Percentiles rank a stretch among this genome's conserved stretches.
Conservation (phyloP, 2,113 vertebrate genomes). For the Electrona antarctica region DNA sequence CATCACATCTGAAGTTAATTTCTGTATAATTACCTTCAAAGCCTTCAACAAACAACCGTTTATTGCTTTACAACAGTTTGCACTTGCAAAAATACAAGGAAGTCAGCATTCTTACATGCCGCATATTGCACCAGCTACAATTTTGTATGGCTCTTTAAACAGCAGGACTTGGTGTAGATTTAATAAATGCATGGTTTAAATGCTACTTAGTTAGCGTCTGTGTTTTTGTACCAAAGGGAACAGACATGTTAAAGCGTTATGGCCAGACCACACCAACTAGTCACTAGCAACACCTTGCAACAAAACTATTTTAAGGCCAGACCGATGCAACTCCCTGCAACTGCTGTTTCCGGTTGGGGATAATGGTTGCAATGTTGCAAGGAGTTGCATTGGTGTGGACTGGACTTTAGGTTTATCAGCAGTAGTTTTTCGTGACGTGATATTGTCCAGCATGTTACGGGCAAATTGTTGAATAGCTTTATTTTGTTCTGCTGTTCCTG, state of each 20-base stretch:
- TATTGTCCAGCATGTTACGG: no score
- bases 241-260: slow-evolving; percentile 11
- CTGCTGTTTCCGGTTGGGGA: no score
- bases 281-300: background rate
- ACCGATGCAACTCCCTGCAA: background rate
- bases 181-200: slow-evolving; percentile 24
- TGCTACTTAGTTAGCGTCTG: slow-evolving; percentile 28
- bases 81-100: background rate
- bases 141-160: slow-evolving; percentile 21
- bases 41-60: slow-evolving; percentile 14
- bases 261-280: no score
- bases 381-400: background rate
- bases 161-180: slow-evolving; percentile 6
- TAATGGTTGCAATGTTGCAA: no score
- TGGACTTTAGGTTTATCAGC: background rate
- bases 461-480: no score
- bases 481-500: no score
- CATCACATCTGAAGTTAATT: slow-evolving; percentile 32
- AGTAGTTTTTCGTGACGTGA: no score
- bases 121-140: slow-evolving; percentile 8
- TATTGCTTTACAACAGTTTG: slow-evolving; percentile 9
- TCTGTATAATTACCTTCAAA: slow-evolving; percentile 11
- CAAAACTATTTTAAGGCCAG: background rate
- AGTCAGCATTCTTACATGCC: slow-evolving; percentile 32
- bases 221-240: slow-evolving; percentile 29